Base-by-base conservation (phyloP, 1,140 invertebrate genomes). In the Papilio helenus region DNA sequence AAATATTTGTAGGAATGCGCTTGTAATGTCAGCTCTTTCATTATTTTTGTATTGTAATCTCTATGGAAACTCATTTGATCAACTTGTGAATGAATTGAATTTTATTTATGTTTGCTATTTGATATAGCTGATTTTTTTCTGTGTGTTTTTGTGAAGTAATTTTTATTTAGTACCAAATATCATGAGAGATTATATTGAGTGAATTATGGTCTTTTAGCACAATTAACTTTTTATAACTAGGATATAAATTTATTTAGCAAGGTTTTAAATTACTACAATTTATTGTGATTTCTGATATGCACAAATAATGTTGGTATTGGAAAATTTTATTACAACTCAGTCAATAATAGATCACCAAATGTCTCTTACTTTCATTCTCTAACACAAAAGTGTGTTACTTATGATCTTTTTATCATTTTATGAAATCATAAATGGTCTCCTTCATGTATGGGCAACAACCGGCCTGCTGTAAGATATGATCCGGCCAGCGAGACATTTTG, bases 61-160 rank as follows among this genome's bases (percentile, higher is more conserved):
- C n/a, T n/a, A n/a, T n/a, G n/a, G n/a, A n/a, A n/a, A n/a, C n/a
- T n/a, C n/a, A n/a, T n/a, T n/a, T n/a, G 20, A 61, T 61, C 9
- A 14, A 61, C 23, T 61, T 29, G 18, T 68, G 16, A 16, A 3
- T 26, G 3, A 26, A 61, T 14, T 61, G 51, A 26, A 12, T 16
- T 26, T 61, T 61, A 61, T 61, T 61, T 61, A 61, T 61, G 58
- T 61, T 61, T 61, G 55, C 55, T 61, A 61, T 61, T 61, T 61
- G 23, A 61, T 61, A 61, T 61, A 61, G 58, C 61, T 0, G 12
- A 3, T 61, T 65, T 65, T 65, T 26, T 12, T n/a, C n/a, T n/a
- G 29, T 65, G 5, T 65, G 0, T 65, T 65, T 65, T 65, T 14
- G 23, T 65, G 14, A 26, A 29, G 14, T 65, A 29, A 7, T 65